Conservation (phyloP, 2,797 vertebrate genomes). For the Smutsia temminckii region DNA sequence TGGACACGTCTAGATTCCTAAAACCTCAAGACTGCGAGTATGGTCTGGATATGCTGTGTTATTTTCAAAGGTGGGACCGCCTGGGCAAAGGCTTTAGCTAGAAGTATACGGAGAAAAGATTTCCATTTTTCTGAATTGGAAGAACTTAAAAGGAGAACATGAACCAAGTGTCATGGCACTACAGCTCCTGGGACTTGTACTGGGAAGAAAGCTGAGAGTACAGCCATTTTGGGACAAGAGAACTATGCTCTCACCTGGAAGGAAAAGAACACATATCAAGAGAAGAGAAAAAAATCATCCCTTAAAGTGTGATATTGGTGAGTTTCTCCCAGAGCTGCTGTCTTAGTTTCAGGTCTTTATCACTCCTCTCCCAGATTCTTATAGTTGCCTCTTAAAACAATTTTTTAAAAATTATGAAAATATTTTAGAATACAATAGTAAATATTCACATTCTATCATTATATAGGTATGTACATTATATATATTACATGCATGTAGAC, state of each 20-base stretch:
- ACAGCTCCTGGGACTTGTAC: neutral
- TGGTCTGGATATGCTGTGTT: neutral
- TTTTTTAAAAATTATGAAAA: neutral
- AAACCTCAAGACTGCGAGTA: fast-evolving
- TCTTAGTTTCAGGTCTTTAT: neutral
- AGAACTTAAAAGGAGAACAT: constrained; percentile 2
- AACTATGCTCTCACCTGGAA: neutral
- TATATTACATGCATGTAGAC: neutral
- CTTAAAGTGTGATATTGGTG: neutral
- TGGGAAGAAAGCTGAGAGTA: neutral
- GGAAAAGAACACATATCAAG: neutral
- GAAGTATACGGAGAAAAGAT: neutral
- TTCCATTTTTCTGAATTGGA: neutral
- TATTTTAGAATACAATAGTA: neutral
- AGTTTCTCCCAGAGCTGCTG: neutral
- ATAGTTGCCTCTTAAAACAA: neutral
- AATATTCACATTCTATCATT: neutral
- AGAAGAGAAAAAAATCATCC: neutral
- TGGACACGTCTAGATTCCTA: neutral
- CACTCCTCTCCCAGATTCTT: neutral
- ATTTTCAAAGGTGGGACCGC: neutral
- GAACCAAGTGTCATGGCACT: neutral
- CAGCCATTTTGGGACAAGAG: neutral
- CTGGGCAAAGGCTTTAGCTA: neutral
- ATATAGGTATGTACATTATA: neutral